Evolutionary conservation across 2,888 invertebrate species (phyloP).

Genomic region (Sminthurinus aureus): DNA sequence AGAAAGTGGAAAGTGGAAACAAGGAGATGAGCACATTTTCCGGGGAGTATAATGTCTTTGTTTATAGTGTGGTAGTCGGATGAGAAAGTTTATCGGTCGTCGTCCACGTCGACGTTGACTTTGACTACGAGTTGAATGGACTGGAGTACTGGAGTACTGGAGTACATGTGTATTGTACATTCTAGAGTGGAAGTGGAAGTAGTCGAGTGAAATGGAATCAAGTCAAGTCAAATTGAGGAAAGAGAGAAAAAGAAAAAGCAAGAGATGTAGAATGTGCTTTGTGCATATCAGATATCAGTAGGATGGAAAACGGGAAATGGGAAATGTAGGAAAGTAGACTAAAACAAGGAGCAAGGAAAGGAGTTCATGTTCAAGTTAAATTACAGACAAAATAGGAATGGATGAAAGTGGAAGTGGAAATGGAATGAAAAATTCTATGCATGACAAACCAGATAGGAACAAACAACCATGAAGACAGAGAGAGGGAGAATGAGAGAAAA

Average conservation of each 20-base stretch:
- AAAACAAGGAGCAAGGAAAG: not conserved
- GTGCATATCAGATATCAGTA: too few relatives aligned
- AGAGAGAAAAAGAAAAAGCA: not conserved
- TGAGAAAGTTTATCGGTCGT: conserved; percentile 19
- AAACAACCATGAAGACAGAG: not conserved
- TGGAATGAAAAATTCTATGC: conserved; percentile 17
- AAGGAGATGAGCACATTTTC: conserved; percentile 15
- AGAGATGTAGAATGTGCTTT: conserved; percentile 3
- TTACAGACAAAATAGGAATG: conserved; percentile 35
- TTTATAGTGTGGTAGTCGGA: conserved; percentile 23
- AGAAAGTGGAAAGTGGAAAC: not conserved
- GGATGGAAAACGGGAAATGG: too few relatives aligned
- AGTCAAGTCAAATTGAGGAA: not conserved
- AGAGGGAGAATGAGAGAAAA: not conserved
- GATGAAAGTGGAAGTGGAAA: conserved; percentile 17
- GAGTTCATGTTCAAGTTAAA: conserved; percentile 6
- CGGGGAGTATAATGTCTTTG: conserved; percentile 17
- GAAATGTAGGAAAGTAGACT: too few relatives aligned
- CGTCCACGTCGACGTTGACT: too few relatives aligned
- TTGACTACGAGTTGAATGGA: too few relatives aligned
- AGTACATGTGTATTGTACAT: too few relatives aligned
- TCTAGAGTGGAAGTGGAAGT: too few relatives aligned
- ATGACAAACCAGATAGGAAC: not conserved
- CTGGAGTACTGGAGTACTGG: too few relatives aligned
- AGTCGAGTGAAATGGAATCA: not conserved